Percentiles rank a stretch among this genome's conserved stretches.
These are phyloP conservation scores for Microctenopoma steveboyesi DNA, from an alignment of 2,797 vertebrate genomes.

Conservation along the genomic window DNA sequence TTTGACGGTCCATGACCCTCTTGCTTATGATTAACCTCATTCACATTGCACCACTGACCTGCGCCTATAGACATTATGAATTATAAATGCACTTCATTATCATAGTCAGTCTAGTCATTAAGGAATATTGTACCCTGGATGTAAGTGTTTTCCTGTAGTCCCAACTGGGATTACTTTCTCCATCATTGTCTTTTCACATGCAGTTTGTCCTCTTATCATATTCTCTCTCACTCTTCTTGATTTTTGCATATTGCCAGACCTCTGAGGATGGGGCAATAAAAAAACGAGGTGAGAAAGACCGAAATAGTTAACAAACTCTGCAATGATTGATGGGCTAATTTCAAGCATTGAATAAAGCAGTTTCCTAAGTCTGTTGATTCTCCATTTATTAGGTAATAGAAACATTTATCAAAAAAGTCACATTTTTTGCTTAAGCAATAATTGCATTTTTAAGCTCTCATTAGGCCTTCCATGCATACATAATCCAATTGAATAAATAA, in stretches of 20 bases:
- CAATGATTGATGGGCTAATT: slow-evolving; percentile 99
- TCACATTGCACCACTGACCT: slow-evolving; percentile 69
- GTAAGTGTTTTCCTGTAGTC: slow-evolving; percentile 68
- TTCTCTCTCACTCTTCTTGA: slow-evolving; percentile 10
- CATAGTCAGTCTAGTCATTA: slow-evolving; percentile 64
- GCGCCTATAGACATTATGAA: slow-evolving; percentile 73
- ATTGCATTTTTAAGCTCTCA: slow-evolving; percentile 95
- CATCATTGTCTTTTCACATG: slow-evolving; percentile 45
- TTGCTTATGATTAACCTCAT: slow-evolving; percentile 78
- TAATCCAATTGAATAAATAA: slow-evolving; percentile 92
- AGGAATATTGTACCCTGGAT: slow-evolving; percentile 56
- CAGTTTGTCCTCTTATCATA: slow-evolving; percentile 52
- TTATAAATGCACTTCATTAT: slow-evolving; percentile 80
- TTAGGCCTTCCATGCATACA: slow-evolving; percentile 88
- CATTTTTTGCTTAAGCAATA: slow-evolving; percentile 90
- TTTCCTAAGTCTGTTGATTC: slow-evolving; percentile 99
- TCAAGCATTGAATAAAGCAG: slow-evolving; percentile 93
- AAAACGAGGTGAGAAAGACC: slow-evolving; percentile 60
- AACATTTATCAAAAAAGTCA: slow-evolving; percentile 95
- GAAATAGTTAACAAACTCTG: slow-evolving; percentile 94
- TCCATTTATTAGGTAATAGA: slow-evolving; percentile 97
- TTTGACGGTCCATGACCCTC: slow-evolving; percentile 64
- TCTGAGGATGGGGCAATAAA: slow-evolving; percentile 67
- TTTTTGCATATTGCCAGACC: slow-evolving; percentile 71
- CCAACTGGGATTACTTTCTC: slow-evolving; percentile 41